Evolutionary conservation across 2,888 invertebrate species (phyloP).

Genomic region (Imbricaverruca yamaguchii): DNA sequence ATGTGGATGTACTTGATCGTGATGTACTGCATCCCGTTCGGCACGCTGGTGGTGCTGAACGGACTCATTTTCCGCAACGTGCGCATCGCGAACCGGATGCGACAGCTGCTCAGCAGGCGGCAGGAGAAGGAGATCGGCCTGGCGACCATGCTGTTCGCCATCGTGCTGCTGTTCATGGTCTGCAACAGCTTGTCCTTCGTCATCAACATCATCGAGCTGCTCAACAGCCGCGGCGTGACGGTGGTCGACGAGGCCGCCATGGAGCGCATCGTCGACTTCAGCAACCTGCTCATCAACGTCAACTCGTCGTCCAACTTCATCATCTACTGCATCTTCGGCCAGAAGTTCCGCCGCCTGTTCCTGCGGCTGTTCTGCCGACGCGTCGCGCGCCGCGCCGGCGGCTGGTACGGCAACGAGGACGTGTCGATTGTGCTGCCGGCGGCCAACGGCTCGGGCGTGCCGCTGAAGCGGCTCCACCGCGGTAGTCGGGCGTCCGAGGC

Average conservation of each 20-base stretch:
- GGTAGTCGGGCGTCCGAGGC: background rate
- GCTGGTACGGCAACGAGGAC: background rate
- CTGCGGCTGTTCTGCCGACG: constrained; percentile 40
- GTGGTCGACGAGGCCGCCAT: background rate
- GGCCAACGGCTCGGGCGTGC: no score
- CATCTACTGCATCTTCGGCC: constrained; percentile 95
- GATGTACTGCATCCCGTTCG: constrained; percentile 88
- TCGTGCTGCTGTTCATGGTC: constrained; percentile 87
- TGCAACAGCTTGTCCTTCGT: constrained; percentile 45
- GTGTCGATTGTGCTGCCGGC: no score
- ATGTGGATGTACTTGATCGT: constrained; percentile 91
- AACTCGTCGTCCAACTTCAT: constrained; percentile 97
- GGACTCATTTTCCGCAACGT: constrained; percentile 84
- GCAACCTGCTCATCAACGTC: constrained; percentile 88
- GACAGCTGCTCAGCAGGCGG: constrained; percentile 77
- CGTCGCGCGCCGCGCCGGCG: background rate
- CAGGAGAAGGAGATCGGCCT: constrained; percentile 88
- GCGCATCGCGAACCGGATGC: constrained; percentile 77
- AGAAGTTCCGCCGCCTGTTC: constrained; percentile 87
- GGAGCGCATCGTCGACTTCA: constrained; percentile 38
- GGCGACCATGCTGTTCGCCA: constrained; percentile 89
- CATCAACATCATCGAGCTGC: constrained; percentile 40
- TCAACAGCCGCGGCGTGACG: background rate
- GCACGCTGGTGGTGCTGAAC: constrained; percentile 79
- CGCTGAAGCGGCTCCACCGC: background rate